Conservation (phyloP, 2,888 invertebrate species). For the Clistopyga incitator region DNA sequence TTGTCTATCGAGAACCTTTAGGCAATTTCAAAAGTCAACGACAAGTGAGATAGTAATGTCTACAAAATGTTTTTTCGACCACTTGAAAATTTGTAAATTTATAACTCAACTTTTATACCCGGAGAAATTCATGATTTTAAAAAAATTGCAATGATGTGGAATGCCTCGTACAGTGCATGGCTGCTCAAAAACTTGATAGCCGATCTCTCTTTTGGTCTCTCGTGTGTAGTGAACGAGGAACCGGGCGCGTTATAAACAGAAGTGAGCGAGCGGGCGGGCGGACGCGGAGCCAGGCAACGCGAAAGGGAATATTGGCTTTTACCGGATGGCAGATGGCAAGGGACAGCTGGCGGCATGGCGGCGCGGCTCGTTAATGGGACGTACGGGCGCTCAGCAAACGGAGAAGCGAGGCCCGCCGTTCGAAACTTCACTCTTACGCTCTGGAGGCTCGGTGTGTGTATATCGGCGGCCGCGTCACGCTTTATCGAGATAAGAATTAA, state of each 20-base stretch:
- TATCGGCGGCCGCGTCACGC: slow-evolving; percentile 6
- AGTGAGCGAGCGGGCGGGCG: slow-evolving; percentile 56
- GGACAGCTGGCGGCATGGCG: slow-evolving; percentile 67
- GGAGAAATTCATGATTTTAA: too few relatives aligned
- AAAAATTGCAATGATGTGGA: too few relatives aligned
- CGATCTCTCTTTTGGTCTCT: slow-evolving; percentile 31
- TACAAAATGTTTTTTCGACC: background rate
- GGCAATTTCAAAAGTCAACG: too few relatives aligned
- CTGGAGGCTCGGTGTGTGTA: background rate
- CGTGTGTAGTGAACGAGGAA: background rate
- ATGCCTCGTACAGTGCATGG: too few relatives aligned
- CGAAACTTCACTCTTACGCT: slow-evolving; percentile 4
- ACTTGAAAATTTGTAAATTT: too few relatives aligned
- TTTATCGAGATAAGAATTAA: slow-evolving; percentile 27
- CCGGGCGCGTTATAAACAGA: slow-evolving; percentile 25
- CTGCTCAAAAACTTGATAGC: slow-evolving; percentile 22
- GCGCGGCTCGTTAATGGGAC: slow-evolving; percentile 58
- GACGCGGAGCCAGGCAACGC: slow-evolving; percentile 24
- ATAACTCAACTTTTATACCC: too few relatives aligned
- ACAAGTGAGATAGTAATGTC: too few relatives aligned
- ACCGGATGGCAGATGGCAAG: slow-evolving; percentile 71
- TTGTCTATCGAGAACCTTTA: too few relatives aligned
- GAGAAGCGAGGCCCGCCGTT: slow-evolving; percentile 5
- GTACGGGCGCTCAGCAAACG: slow-evolving; percentile 27
- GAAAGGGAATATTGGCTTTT: slow-evolving; percentile 68